Evolutionary conservation across 2,113 vertebrate species (phyloP).

Genomic region (Thinocorus orbignyianus): DNA sequence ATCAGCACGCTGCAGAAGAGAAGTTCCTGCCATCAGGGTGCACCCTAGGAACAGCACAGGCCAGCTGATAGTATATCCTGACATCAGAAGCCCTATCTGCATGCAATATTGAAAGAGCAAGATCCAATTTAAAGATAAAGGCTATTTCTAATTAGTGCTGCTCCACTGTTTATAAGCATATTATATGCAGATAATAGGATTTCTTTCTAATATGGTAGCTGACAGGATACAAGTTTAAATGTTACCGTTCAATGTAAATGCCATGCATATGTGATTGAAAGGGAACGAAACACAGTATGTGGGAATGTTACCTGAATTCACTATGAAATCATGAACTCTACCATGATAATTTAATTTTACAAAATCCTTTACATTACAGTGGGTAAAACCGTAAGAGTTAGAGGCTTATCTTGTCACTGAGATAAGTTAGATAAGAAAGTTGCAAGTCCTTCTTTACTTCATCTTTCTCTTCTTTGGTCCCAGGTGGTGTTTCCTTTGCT

Average conservation of each 20-base stretch:
- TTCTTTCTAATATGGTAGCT: conserved; percentile 10
- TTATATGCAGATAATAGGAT: conserved; percentile 47
- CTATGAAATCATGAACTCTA: conserved; percentile 54
- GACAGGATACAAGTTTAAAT: conserved; percentile 15
- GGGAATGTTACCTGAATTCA: conserved; percentile 55
- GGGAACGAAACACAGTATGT: conserved; percentile 11
- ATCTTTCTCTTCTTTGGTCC: conserved; percentile 90
- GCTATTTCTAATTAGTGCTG: conserved; percentile 42
- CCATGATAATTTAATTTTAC: conserved; percentile 35
- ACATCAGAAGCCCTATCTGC: conserved; percentile 54
- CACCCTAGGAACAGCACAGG: not conserved
- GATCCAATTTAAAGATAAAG: conserved; percentile 43
- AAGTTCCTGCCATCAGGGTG: not conserved
- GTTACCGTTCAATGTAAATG: not conserved
- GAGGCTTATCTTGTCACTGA: conserved; percentile 37
- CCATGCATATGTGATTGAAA: conserved; percentile 15
- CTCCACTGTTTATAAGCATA: conserved; percentile 41
- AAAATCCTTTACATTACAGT: conserved; percentile 70
- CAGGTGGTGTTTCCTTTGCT: conserved; percentile 87
- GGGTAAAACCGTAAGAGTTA: conserved; percentile 68
- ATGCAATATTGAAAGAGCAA: conserved; percentile 60
- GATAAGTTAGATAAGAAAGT: conserved; percentile 42
- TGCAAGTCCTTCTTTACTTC: conserved; percentile 72
- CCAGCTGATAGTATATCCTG: not conserved
- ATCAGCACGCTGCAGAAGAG: not conserved